A percentile compares a stretch with the other conserved stretches of the same genome.
These are phyloP conservation scores for Agriopis marginaria DNA, from an alignment of 2,888 invertebrate species.

Conservation along the genomic window DNA sequence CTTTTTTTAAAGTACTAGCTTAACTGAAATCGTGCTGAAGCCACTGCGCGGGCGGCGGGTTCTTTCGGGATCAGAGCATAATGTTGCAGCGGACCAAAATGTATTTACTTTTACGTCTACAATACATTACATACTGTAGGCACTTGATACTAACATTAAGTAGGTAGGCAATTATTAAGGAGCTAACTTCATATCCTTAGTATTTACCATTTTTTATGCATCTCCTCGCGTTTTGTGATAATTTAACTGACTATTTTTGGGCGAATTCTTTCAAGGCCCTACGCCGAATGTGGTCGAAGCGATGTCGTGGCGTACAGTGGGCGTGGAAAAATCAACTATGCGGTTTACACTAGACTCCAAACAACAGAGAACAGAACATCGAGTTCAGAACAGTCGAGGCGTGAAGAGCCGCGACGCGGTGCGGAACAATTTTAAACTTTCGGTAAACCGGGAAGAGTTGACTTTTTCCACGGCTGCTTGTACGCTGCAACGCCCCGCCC, in stretches of 20 bases:
- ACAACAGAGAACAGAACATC: not conserved
- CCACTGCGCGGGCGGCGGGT: slow-evolving; percentile 41
- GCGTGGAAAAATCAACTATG: no score
- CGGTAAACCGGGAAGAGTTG: no score
- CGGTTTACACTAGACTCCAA: not conserved
- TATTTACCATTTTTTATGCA: no score
- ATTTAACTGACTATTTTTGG: not conserved
- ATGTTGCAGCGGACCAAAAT: slow-evolving; percentile 1
- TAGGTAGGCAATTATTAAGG: not conserved
- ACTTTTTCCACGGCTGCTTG: no score
- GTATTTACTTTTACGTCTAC: slow-evolving; percentile 9
- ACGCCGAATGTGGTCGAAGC: no score
- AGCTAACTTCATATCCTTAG: not conserved
- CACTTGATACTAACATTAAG: not conserved
- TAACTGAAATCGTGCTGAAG: slow-evolving; percentile 35
- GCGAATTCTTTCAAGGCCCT: not conserved
- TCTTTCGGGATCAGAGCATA: slow-evolving; percentile 30
- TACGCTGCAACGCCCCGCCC: no score
- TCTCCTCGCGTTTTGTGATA: no score
- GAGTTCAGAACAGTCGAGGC: no score
- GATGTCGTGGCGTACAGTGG: no score
- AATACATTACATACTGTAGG: not conserved
- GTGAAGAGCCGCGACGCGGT: no score
- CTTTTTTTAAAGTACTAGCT: slow-evolving; percentile 10
- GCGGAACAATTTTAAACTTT: no score